A percentile compares a stretch with the other conserved stretches of the same genome.
phyloP scores from a whole-genome alignment of 2,113 vertebrate species.

The Parus major region DNA sequence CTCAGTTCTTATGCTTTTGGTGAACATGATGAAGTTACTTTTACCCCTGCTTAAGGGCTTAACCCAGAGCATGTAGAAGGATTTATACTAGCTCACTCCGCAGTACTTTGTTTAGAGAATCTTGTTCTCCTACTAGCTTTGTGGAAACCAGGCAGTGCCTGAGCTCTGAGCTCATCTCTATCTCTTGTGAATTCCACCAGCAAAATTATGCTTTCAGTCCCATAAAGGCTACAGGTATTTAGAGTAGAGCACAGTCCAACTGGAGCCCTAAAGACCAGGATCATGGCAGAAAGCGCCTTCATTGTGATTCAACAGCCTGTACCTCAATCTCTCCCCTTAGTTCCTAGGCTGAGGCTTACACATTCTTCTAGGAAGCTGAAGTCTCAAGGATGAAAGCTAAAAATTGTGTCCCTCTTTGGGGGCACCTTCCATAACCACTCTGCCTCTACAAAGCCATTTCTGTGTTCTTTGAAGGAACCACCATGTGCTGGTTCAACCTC shows the following conservation, averaged over 20 bases:
- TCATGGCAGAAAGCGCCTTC: neutral
- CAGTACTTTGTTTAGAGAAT: neutral
- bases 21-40: neutral
- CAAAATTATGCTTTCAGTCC: neutral
- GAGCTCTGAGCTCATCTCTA: neutral
- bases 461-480: neutral
- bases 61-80: neutral
- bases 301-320: neutral
- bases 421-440: neutral
- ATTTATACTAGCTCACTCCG: neutral
- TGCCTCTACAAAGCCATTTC: neutral
- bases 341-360: neutral
- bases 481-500: neutral
- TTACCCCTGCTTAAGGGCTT: neutral
- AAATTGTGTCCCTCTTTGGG: neutral
- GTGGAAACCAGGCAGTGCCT: neutral
- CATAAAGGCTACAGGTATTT: neutral
- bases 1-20: neutral
- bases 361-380: neutral
- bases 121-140: neutral
- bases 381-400: neutral
- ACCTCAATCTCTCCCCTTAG: neutral
- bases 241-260: neutral
- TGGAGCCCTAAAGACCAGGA: neutral
- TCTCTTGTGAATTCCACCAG: neutral